Evolutionary conservation across 2,888 invertebrate species (phyloP).

Genomic region (Xestia sexstrigata): DNA sequence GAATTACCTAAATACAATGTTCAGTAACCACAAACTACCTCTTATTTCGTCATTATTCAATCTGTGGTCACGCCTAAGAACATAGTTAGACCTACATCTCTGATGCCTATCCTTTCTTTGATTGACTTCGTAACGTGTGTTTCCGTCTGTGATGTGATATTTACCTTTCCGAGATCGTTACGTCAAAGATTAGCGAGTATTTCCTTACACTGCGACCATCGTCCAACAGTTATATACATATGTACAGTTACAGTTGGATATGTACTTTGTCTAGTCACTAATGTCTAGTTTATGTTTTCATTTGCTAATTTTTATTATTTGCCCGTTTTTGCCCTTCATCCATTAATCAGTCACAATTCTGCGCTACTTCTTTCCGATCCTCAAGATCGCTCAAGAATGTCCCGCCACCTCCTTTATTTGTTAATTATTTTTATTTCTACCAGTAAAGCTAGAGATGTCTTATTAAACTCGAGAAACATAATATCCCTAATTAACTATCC

Average conservation of each 20-base stretch:
- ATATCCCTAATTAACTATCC: not conserved
- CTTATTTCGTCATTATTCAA: conserved; percentile 10
- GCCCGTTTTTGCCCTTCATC: not conserved
- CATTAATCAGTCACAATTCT: not conserved
- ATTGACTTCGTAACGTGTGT: conserved; percentile 1
- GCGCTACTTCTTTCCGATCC: not conserved
- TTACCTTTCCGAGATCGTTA: conserved; percentile 36
- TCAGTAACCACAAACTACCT: conserved; percentile 20
- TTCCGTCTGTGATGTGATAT: conserved; percentile 47
- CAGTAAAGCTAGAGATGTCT: not conserved
- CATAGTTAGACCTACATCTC: not conserved
- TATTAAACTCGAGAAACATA: not conserved
- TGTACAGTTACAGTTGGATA: no score
- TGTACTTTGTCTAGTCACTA: not conserved
- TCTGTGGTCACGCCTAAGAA: conserved; percentile 5
- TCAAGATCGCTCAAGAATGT: not conserved
- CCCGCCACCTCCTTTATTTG: not conserved
- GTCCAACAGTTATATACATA: not conserved
- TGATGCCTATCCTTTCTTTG: not conserved
- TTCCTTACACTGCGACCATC: conserved; percentile 45
- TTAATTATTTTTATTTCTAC: not conserved
- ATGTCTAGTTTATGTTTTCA: not conserved
- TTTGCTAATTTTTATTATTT: not conserved
- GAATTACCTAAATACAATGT: conserved; percentile 8
- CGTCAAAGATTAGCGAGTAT: conserved; percentile 40